Base-by-base conservation (phyloP, 2,113 vertebrate genomes). In the Apeltes quadracus region DNA sequence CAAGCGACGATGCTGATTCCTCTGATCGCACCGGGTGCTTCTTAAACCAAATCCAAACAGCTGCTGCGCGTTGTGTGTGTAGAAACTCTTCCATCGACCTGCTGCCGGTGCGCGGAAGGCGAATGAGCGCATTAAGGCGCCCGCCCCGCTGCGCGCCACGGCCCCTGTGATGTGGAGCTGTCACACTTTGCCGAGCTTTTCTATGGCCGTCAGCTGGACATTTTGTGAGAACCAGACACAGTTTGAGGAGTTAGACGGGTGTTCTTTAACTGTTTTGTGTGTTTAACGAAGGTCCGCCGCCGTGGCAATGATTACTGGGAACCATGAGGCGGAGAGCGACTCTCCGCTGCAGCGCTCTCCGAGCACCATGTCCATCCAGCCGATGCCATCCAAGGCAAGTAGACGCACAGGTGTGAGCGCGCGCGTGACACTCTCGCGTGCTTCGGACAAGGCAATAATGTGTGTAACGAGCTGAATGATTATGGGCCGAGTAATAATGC, bases 301-400 rank as follows among this genome's bases (percentile, higher is more conserved):
- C 0, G 22, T 20, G 14, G 41, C 68, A 23, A 88, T 78, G 82
- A 95, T 95, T 93, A 95, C 93, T 8, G 94, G 95, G 78, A 95
- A 91, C 82, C 94, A 73, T 61, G 95, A 95, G 90, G 94, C 93
- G 86, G 95, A 95, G 82, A 94, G 89, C 56, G 94, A 96, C 25
- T 85, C 91, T 27, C 94, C 94, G 87, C 84, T 93, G 22, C 92
- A 93, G 84, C 92, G 89, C 72, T 92, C 90, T 7, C 92, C 94
- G n/a, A 93, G 91, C 81, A 91, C 91, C 53, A 79, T 93, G 80
- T 91, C 92, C 83, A 90, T 93, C 88, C 94, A 94, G 58, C 95
- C 93, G 6, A 84, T 90, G 66, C 12, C 94, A 58, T 94, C 93
- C 70, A 96, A 96, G 95, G 95, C 93, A 93, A 95, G 85, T 74